phyloP scores from a whole-genome alignment of 2,888 invertebrate species.

The Orchesellides sinensis region DNA sequence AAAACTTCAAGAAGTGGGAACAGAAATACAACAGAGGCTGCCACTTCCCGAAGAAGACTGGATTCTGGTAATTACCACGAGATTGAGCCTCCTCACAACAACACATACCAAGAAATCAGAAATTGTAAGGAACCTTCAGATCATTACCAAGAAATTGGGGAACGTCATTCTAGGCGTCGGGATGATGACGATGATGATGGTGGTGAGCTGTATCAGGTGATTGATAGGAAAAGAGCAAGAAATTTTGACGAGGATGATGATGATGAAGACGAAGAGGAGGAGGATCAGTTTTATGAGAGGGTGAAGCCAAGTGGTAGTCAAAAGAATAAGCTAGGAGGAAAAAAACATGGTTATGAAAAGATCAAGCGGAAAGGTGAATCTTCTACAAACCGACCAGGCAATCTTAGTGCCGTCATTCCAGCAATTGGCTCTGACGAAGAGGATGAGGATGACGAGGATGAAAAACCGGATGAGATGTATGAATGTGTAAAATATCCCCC shows the following conservation, averaged over 20 bases:
- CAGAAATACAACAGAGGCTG: conserved; percentile 8
- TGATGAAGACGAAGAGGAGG: conserved; percentile 70
- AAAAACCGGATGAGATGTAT: conserved; percentile 67
- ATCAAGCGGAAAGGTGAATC: conserved; percentile 66
- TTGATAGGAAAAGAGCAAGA: conserved; percentile 50
- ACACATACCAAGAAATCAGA: conserved; percentile 71
- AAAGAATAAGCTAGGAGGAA: conserved; percentile 6
- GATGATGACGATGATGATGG: conserved; percentile 41
- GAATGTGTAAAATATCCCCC: conserved; percentile 74
- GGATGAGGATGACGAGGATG: conserved; percentile 67
- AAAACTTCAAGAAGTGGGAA: conserved; percentile 29
- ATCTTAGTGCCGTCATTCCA: conserved; percentile 26
- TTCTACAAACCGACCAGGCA: conserved; percentile 13
- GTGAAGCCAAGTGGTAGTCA: conserved; percentile 58
- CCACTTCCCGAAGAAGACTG: conserved; percentile 31
- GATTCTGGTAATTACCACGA: conserved; percentile 71
- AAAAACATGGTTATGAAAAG: conserved; percentile 74
- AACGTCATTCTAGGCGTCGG: background rate
- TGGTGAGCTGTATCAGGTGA: conserved; percentile 70
- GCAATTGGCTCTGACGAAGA: conserved; percentile 66
- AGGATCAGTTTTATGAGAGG: conserved; percentile 72
- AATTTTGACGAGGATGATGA: conserved; percentile 64
- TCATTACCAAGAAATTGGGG: conserved; percentile 72
- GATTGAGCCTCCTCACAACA: conserved; percentile 61
- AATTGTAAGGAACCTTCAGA: conserved; percentile 59